A percentile compares a stretch with the other conserved stretches of the same genome.
Conservation (phyloP, 2,113 vertebrate species). For the Stegastes partitus region DNA sequence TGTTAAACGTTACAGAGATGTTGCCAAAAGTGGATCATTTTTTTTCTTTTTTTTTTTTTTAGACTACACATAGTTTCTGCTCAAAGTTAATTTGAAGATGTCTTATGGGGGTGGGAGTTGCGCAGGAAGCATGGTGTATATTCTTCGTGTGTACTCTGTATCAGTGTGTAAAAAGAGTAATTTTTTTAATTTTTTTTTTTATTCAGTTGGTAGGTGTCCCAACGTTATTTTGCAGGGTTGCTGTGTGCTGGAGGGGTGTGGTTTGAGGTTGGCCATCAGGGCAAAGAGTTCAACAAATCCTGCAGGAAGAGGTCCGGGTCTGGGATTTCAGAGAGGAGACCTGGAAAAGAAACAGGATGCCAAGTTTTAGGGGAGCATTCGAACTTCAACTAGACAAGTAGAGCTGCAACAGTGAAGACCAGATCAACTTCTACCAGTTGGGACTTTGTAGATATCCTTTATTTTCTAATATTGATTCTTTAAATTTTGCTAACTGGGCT, state of each 20-base stretch:
- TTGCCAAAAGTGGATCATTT: slow-evolving; percentile 65
- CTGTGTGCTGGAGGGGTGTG: slow-evolving; percentile 48
- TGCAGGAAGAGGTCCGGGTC: slow-evolving; percentile 95
- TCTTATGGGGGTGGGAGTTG: slow-evolving; percentile 48
- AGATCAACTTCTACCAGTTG: not conserved
- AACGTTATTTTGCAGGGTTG: slow-evolving; percentile 44
- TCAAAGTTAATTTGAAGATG: slow-evolving; percentile 75
- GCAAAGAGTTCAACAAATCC: slow-evolving; percentile 95
- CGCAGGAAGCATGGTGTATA: slow-evolving; percentile 67
- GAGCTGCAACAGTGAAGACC: not conserved
- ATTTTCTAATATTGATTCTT: not conserved
- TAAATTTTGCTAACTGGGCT: no score
- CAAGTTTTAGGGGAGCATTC: not conserved
- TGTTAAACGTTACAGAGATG: slow-evolving; percentile 77
- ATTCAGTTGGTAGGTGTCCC: slow-evolving; percentile 62
- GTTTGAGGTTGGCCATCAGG: slow-evolving; percentile 84
- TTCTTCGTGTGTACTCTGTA: slow-evolving; percentile 53
- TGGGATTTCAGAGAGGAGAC: slow-evolving; percentile 92
- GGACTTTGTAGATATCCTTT: not conserved
- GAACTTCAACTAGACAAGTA: not conserved
- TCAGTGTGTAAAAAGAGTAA: slow-evolving; percentile 44
- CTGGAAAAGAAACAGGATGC: slow-evolving; percentile 75
- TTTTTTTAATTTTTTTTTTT: slow-evolving; percentile 17
- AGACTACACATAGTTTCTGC: slow-evolving; percentile 74
- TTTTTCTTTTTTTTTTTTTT: slow-evolving; percentile 46